phyloP scores from a whole-genome alignment of 2,113 vertebrate species.

The Dasyornis broadbenti region DNA sequence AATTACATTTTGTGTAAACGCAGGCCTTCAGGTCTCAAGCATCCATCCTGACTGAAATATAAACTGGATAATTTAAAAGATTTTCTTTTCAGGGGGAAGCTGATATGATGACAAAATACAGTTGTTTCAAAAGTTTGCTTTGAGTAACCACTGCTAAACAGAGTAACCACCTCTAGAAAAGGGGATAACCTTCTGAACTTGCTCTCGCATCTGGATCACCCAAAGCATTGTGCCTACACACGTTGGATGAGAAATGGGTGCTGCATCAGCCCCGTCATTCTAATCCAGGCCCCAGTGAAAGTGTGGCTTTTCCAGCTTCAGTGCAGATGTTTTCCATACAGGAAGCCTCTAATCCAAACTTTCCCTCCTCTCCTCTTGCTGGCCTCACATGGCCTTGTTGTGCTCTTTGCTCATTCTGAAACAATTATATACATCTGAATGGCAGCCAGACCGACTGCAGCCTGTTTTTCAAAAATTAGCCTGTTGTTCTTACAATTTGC shows the following conservation, averaged over 20 bases:
- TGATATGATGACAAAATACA: background rate
- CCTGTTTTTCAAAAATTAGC: background rate
- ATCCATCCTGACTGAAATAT: background rate
- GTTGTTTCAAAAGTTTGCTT: background rate
- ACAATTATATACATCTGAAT: conserved; percentile 18
- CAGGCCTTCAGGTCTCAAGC: background rate
- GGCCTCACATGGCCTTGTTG: background rate
- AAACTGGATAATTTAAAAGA: background rate
- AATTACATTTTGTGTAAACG: background rate
- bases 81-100: background rate
- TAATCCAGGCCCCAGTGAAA: background rate
- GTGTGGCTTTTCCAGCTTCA: background rate
- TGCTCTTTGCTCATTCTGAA: conserved; percentile 30
- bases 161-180: background rate
- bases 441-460: background rate
- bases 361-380: background rate
- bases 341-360: conserved; percentile 54
- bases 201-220: background rate
- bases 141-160: background rate
- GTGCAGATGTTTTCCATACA: conserved; percentile 63
- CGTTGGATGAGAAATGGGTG: background rate
- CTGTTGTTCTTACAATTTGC: background rate
- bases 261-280: background rate
- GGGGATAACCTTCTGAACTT: background rate
- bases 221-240: background rate